Percentiles rank a stretch among this genome's conserved stretches.
Evolutionary conservation across 35 echinoderm and acorn worm genomes (phyloP).

Genomic region (Heliocidaris erythrogramma): DNA sequence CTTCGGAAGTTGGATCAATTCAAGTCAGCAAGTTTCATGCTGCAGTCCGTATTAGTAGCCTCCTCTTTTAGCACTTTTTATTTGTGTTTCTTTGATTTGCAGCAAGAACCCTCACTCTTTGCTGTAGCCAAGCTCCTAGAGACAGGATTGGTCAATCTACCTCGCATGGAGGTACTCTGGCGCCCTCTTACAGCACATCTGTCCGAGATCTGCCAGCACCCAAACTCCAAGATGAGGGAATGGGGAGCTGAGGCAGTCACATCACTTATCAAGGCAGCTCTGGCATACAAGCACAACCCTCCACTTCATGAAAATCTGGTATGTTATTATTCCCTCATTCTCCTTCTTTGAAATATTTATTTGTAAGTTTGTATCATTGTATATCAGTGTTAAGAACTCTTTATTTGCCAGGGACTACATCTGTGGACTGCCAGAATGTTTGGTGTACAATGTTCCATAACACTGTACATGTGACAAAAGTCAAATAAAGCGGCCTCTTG

Average conservation of each 20-base stretch:
- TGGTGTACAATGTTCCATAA: too few relatives aligned
- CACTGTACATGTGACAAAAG: too few relatives aligned
- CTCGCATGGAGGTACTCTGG: constrained; percentile 93
- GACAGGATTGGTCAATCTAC: constrained; percentile 90
- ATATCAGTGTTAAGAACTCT: too few relatives aligned
- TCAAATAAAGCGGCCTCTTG: too few relatives aligned
- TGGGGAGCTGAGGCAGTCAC: constrained; percentile 94
- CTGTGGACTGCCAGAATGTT: too few relatives aligned
- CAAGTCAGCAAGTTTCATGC: too few relatives aligned
- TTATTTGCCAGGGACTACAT: too few relatives aligned
- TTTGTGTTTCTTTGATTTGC: not conserved
- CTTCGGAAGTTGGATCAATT: not conserved
- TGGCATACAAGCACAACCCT: constrained; percentile 81
- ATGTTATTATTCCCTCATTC: not conserved
- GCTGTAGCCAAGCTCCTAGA: constrained; percentile 94
- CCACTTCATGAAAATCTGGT: constrained; percentile 96
- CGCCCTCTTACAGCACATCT: constrained; percentile 88
- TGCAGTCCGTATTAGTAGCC: too few relatives aligned
- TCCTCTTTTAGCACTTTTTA: too few relatives aligned
- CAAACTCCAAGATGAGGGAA: constrained; percentile 73
- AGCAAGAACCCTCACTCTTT: constrained; percentile 95
- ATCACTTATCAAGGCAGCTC: constrained; percentile 69
- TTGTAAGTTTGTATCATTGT: too few relatives aligned
- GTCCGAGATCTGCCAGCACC: constrained; percentile 88
- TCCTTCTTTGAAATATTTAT: not conserved